These are phyloP conservation scores for Hypena proboscidalis DNA, from an alignment of 2,888 invertebrate genomes.

Conservation along the genomic window DNA sequence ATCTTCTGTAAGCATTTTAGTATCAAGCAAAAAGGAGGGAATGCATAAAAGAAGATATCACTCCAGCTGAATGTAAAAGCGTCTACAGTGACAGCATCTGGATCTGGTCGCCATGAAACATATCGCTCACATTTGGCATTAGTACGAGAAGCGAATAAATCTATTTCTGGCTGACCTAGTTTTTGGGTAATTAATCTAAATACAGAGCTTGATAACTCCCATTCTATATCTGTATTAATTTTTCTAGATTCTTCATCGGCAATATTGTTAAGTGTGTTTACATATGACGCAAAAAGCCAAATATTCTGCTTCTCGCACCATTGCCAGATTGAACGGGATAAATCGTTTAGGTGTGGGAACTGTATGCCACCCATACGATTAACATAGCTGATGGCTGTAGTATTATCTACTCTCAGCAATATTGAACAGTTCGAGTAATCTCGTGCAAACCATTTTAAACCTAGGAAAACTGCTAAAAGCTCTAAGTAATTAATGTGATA, in stretches of 20 bases:
- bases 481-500: conserved; percentile 15
- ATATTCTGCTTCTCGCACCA: conserved; percentile 20
- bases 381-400: too few relatives aligned
- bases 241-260: conserved; percentile 24
- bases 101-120: conserved; percentile 5
- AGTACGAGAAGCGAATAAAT: too few relatives aligned
- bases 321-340: conserved; percentile 11
- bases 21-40: conserved; percentile 5
- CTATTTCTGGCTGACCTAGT: not conserved
- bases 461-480: too few relatives aligned
- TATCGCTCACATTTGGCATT: conserved; percentile 1
- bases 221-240: too few relatives aligned
- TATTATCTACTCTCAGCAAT: conserved; percentile 11
- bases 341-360: too few relatives aligned
- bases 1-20: not conserved
- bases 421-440: conserved; percentile 2
- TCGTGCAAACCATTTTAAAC: too few relatives aligned
- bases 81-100: conserved; percentile 2
- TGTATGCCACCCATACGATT: too few relatives aligned
- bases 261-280: conserved; percentile 9
- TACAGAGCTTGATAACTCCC: conserved; percentile 5
- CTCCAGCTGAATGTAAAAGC: conserved; percentile 6
- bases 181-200: too few relatives aligned
- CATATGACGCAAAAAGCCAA: conserved; percentile 12
- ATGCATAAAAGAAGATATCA: too few relatives aligned